Conservation (phyloP, 2,113 vertebrate species). For the Progne subis region DNA sequence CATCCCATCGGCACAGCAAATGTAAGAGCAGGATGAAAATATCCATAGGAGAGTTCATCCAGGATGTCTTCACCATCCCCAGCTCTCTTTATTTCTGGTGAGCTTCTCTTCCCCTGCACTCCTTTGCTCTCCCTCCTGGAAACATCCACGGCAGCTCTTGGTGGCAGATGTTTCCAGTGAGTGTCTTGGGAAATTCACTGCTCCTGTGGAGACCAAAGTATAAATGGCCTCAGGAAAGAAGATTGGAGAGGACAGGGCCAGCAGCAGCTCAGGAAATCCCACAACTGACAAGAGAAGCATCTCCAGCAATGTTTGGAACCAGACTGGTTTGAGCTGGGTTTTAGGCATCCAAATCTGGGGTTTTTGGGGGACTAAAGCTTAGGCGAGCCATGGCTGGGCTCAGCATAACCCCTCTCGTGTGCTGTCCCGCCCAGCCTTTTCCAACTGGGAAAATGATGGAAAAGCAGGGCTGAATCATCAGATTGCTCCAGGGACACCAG, state of each 20-base stretch:
- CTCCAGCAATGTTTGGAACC: neutral
- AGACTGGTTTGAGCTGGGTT: neutral
- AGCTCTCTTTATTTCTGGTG: neutral
- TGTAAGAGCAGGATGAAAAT: neutral
- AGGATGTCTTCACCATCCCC: neutral
- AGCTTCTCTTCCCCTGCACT: neutral
- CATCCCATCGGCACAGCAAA: neutral
- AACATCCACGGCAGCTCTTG: neutral
- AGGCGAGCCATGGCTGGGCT: neutral
- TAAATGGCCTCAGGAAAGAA: neutral
- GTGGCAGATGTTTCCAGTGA: neutral
- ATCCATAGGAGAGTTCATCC: neutral
- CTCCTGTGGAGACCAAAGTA: neutral
- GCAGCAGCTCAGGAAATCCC: neutral
- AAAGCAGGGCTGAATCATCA: neutral
- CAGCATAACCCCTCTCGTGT: rapidly evolving
- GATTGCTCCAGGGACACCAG: neutral
- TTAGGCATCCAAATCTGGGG: neutral
- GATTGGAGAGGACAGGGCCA: neutral
- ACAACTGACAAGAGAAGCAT: neutral
- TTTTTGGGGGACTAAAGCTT: neutral
- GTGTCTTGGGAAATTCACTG: neutral
- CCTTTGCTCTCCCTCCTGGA: neutral
- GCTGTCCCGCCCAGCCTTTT: neutral
- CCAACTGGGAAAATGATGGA: neutral